Evolutionary conservation across 2,888 invertebrate species (phyloP), one percentile per base, ranked within the genome.

Genomic region (Mythimna pallens): DNA sequence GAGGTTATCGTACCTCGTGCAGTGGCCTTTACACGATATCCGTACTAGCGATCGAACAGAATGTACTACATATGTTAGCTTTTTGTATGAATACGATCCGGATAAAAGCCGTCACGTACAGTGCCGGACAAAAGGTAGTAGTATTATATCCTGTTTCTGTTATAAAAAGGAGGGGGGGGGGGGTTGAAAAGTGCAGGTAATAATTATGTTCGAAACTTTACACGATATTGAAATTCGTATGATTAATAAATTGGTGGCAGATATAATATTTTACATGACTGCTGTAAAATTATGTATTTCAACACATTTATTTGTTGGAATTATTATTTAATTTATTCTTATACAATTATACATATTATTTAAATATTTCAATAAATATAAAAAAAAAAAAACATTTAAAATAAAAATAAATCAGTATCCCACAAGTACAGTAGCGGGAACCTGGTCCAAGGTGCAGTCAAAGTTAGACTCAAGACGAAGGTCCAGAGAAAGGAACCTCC

Each of bases 61-160:
- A 76, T 66, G 55, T 59, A 54, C 72, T 59, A 76, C 76, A 76
- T 66, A 72, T 80, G 74, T 70, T 69, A 63, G 69, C 36, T 78
- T 79, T 70, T 75, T 75, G 63, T 73, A 63, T 62, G 69, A 76
- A 76, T 66, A 66, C 81, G 50, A 57, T 34, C 58, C 52, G 70
- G 70, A 74, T 72, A 66, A 81, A 76, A 74, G 64, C 62, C 61
- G 69, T 73, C 73, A 73, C 58, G 64, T 70, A 55, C 76, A 67
- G 58, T 61, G 65, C 57, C 30, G 73, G 59, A 76, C 54, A 76
- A 80, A 71, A 82, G 73, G 66, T 47, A 65, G 36, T 36, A 36
- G 50, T 65, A 59, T 77, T 73, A 58, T 30, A 59, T 70, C 34
- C 65, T 64, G 63, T 70, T 74, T 57, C 65, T 55, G 57, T 66